phyloP scores from a whole-genome alignment of 2,797 vertebrate species.

The Eleutherodactylus coqui region DNA sequence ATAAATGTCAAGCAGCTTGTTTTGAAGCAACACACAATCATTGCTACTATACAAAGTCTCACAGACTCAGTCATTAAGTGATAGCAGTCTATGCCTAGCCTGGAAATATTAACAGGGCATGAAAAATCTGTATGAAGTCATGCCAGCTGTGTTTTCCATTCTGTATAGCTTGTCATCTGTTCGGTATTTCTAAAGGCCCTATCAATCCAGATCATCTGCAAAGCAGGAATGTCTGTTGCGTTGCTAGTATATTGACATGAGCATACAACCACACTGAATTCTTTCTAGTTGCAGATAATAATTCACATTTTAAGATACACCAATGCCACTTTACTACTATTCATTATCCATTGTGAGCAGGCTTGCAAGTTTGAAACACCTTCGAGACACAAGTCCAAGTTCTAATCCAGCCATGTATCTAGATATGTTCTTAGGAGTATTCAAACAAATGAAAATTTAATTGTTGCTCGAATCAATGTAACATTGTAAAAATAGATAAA shows the following conservation, averaged over 20 bases:
- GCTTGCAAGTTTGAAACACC: neutral
- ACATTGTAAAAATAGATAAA: neutral
- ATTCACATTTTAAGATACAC: neutral
- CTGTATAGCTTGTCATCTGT: neutral
- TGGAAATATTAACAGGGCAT: neutral
- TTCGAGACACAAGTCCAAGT: neutral
- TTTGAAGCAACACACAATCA: neutral
- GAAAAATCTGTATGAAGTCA: neutral
- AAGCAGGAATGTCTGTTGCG: neutral
- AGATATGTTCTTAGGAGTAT: neutral
- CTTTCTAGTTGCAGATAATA: neutral
- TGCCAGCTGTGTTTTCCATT: neutral
- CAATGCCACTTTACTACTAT: neutral
- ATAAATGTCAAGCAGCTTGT: neutral
- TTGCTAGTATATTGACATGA: neutral
- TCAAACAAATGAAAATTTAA: neutral
- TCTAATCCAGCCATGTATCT: neutral
- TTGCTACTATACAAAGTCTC: neutral
- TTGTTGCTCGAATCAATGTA: neutral
- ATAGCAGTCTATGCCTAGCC: neutral
- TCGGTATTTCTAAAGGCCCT: neutral
- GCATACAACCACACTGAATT: neutral
- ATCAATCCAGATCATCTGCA: constrained; percentile 4
- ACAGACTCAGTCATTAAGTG: neutral
- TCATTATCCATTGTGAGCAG: neutral